Conservation (phyloP, 1,140 invertebrate genomes). For the Cheumatopsyche charites region DNA sequence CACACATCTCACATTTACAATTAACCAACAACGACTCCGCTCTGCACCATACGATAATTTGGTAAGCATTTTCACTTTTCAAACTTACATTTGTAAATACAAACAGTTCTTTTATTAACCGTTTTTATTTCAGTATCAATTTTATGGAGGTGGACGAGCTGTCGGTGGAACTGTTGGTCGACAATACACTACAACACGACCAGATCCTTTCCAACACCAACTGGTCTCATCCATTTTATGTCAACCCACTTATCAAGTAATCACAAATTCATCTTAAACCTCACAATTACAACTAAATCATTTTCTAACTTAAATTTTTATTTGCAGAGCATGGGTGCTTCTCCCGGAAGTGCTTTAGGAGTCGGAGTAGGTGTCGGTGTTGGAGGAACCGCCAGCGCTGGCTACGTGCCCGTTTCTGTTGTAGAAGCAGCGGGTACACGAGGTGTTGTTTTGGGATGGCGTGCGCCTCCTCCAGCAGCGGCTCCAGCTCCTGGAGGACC, state of each 20-base stretch:
- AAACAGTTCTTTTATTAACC: neutral
- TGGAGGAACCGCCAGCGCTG: slow-evolving; percentile 47
- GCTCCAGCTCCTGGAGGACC: slow-evolving; percentile 51
- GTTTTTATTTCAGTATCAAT: slow-evolving; percentile 75
- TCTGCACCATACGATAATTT: slow-evolving; percentile 60
- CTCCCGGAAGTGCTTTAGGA: slow-evolving; percentile 40
- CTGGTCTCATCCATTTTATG: slow-evolving; percentile 92
- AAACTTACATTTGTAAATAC: neutral
- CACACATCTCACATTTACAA: slow-evolving; percentile 59
- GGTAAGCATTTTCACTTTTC: slow-evolving; percentile 46
- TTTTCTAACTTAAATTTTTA: slow-evolving; percentile 11
- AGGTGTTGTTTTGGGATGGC: slow-evolving; percentile 56
- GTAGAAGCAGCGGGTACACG: slow-evolving; percentile 41
- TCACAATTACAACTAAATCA: neutral
- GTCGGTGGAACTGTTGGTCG: slow-evolving; percentile 69
- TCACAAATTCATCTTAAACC: neutral
- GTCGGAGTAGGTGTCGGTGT: slow-evolving; percentile 29
- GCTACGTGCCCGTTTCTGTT: slow-evolving; percentile 49
- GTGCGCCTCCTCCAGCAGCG: slow-evolving; percentile 56
- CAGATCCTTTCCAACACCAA: slow-evolving; percentile 83
- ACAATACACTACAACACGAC: slow-evolving; percentile 62
- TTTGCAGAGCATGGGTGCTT: slow-evolving; percentile 47
- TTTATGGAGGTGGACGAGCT: slow-evolving; percentile 81
- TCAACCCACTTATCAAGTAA: slow-evolving; percentile 83
- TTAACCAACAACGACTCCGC: slow-evolving; percentile 58